Conservation (phyloP, 2,797 vertebrate genomes). For the Pempheris klunzingeri region DNA sequence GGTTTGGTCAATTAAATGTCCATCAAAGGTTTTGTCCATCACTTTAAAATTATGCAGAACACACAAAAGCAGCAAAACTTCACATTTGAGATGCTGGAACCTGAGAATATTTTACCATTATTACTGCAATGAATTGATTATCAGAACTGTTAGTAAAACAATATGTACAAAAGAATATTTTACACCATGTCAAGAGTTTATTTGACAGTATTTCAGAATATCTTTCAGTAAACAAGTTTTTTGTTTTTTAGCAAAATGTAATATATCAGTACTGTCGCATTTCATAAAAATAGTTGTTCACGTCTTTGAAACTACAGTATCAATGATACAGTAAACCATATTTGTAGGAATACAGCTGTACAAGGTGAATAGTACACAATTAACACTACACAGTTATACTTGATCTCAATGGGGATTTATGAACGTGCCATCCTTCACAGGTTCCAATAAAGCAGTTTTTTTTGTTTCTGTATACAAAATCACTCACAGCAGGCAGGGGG, state of each 20-base stretch:
- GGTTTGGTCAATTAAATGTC: background rate
- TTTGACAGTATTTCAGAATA: constrained; percentile 99
- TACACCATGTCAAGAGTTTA: constrained; percentile 95
- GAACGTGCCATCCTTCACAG: constrained; percentile 93
- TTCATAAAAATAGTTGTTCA: constrained; percentile 99
- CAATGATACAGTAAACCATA: constrained; percentile 99
- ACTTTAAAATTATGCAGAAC: background rate
- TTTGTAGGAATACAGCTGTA: constrained; percentile 99
- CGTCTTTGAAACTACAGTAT: constrained; percentile 99
- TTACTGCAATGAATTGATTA: background rate
- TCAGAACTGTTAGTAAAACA: constrained; percentile 25
- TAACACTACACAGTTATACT: constrained; percentile 99
- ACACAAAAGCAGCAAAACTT: background rate
- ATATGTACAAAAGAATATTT: constrained; percentile 67
- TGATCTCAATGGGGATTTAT: constrained; percentile 94
- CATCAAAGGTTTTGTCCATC: background rate
- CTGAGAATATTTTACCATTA: background rate
- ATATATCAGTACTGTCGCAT: constrained; percentile 99
- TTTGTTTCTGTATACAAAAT: constrained; percentile 83
- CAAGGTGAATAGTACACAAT: constrained; percentile 99
- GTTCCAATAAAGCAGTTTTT: constrained; percentile 78
- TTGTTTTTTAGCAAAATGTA: constrained; percentile 98
- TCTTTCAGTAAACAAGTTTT: constrained; percentile 99
- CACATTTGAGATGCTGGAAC: background rate
- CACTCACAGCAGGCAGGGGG: constrained; percentile 92